Evolutionary conservation across 2,888 invertebrate genomes (phyloP).

Genomic region (Ornithoptera priamus): DNA sequence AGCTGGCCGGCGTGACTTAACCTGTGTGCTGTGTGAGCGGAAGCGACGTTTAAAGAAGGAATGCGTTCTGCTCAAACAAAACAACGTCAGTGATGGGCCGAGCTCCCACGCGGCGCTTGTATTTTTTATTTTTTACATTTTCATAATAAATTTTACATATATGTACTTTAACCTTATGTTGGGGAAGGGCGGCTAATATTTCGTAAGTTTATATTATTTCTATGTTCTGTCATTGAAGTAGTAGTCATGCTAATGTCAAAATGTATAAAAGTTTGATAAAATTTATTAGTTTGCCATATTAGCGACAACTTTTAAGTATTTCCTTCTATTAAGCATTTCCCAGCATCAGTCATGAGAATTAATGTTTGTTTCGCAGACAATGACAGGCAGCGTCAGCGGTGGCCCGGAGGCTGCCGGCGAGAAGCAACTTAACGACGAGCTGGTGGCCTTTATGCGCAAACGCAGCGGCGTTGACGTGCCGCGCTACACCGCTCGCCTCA

Average conservation of each 20-base stretch:
- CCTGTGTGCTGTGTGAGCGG: not conserved
- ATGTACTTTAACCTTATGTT: slow-evolving; percentile 11
- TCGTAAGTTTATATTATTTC: slow-evolving; percentile 8
- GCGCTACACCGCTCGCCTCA: slow-evolving; percentile 51
- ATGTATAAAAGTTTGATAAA: too few relatives aligned
- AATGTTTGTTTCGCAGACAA: slow-evolving; percentile 17
- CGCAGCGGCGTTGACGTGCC: slow-evolving; percentile 54
- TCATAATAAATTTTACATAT: too few relatives aligned
- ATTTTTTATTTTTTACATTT: not conserved
- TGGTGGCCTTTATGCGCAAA: slow-evolving; percentile 54
- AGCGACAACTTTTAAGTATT: too few relatives aligned
- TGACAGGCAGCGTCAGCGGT: slow-evolving; percentile 36
- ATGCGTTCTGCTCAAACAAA: slow-evolving; percentile 19
- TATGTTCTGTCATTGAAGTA: not conserved
- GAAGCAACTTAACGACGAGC: slow-evolving; percentile 54
- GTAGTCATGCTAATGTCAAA: too few relatives aligned
- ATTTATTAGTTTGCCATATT: too few relatives aligned
- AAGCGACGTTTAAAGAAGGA: slow-evolving; percentile 32
- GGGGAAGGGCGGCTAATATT: slow-evolving; percentile 17
- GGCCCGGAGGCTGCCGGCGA: slow-evolving; percentile 49
- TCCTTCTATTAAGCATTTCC: too few relatives aligned
- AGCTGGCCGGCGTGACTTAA: slow-evolving; percentile 4
- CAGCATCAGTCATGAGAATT: too few relatives aligned
- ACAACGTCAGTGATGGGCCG: slow-evolving; percentile 14
- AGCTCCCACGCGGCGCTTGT: slow-evolving; percentile 2